Evolutionary conservation across 2,888 invertebrate species (phyloP).

Genomic region (Gymnocheta viridis): DNA sequence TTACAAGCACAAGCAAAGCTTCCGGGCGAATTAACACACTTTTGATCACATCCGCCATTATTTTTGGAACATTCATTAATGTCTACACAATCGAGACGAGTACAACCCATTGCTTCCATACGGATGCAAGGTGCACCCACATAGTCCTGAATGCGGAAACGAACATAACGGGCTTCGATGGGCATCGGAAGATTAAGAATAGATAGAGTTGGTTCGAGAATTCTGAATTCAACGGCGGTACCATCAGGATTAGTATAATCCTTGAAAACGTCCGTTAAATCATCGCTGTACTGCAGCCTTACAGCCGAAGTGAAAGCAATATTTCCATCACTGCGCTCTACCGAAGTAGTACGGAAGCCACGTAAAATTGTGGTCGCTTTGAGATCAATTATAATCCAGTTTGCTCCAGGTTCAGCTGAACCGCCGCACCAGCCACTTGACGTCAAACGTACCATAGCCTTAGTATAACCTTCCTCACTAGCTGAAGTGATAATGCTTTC

Average conservation of each 20-base stretch:
- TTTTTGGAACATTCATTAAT: slow-evolving; percentile 92
- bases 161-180: slow-evolving; percentile 93
- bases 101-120: slow-evolving; percentile 96
- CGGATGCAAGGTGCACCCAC: slow-evolving; percentile 94
- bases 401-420: slow-evolving; percentile 91
- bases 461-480: slow-evolving; percentile 91
- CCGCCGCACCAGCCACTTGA: slow-evolving; percentile 95
- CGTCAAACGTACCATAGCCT: slow-evolving; percentile 92
- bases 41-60: slow-evolving; percentile 96
- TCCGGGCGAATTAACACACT: slow-evolving; percentile 95
- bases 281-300: slow-evolving; percentile 92
- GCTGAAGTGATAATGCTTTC: slow-evolving; percentile 93
- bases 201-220: slow-evolving; percentile 94
- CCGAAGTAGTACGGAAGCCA: slow-evolving; percentile 95
- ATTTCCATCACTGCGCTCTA: slow-evolving; percentile 90
- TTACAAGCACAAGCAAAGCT: slow-evolving; percentile 94
- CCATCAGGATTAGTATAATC: slow-evolving; percentile 97
- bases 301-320: slow-evolving; percentile 95
- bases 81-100: slow-evolving; percentile 93
- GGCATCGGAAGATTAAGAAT: slow-evolving; percentile 94
- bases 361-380: slow-evolving; percentile 94
- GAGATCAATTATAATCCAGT: slow-evolving; percentile 94
- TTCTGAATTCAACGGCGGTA: slow-evolving; percentile 95
- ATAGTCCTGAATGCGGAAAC: slow-evolving; percentile 93
- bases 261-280: slow-evolving; percentile 93